These are phyloP conservation scores for Anoplolepis gracilipes DNA, from an alignment of 1,140 invertebrate species.

Conservation along the genomic window DNA sequence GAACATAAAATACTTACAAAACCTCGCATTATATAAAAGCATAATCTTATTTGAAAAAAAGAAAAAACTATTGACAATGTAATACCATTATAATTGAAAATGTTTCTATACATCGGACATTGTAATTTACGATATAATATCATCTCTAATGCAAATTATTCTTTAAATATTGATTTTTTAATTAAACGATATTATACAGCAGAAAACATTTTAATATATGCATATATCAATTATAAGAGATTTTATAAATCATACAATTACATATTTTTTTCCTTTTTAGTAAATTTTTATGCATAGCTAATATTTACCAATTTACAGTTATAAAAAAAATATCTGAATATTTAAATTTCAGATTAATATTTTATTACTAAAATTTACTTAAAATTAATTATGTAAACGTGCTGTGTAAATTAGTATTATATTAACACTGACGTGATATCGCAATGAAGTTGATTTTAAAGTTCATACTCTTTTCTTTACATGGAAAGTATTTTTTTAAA, in stretches of 20 bases:
- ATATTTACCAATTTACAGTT: background rate
- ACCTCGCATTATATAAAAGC: background rate
- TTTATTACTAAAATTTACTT: constrained; percentile 16
- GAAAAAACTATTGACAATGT: background rate
- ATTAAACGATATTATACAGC: constrained; percentile 8
- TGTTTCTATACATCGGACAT: background rate
- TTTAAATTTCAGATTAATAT: constrained; percentile 25
- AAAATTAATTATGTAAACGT: constrained; percentile 22
- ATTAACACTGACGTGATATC: background rate
- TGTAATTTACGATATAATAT: constrained; percentile 4
- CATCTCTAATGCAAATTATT: background rate
- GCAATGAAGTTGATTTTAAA: constrained; percentile 2
- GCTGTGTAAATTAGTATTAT: constrained; percentile 13
- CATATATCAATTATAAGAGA: background rate
- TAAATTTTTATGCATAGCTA: background rate
- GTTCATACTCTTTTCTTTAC: background rate
- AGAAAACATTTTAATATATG: constrained; percentile 12
- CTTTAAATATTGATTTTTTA: constrained; percentile 17
- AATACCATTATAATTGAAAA: constrained; percentile 20
- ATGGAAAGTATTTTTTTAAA: background rate
- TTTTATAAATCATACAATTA: too few relatives aligned
- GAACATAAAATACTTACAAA: background rate
- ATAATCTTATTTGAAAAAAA: background rate
- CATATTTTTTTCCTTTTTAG: background rate
- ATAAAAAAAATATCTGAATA: background rate